Conservation (phyloP, 2,888 invertebrate species). For the Elysia crispata region DNA sequence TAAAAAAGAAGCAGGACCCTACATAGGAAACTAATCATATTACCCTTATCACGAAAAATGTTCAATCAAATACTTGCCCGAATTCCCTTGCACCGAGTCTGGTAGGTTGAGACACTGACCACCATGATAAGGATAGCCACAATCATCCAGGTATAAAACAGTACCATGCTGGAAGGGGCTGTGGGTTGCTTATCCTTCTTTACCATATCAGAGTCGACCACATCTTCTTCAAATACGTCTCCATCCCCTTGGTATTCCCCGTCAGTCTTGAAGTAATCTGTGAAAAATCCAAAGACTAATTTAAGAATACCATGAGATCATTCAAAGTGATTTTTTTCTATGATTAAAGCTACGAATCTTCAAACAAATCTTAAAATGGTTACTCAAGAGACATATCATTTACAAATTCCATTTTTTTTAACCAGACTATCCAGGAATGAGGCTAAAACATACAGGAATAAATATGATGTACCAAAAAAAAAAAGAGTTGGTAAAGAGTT, state of each 20-base stretch:
- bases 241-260: conserved; percentile 15
- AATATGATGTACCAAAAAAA: too few relatives aligned
- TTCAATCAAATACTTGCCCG: conserved; percentile 18
- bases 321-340: too few relatives aligned
- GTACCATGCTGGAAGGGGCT: conserved; percentile 55
- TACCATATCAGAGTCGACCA: conserved; percentile 45
- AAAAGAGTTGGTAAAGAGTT: too few relatives aligned
- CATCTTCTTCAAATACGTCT: conserved; percentile 41
- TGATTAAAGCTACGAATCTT: too few relatives aligned
- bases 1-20: not conserved
- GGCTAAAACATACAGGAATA: too few relatives aligned
- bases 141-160: conserved; percentile 59
- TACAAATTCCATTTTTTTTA: too few relatives aligned
- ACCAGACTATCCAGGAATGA: too few relatives aligned
- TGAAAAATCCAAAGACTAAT: too few relatives aligned
- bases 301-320: too few relatives aligned
- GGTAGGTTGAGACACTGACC: conserved; percentile 52
- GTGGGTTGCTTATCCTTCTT: conserved; percentile 43
- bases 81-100: conserved; percentile 51
- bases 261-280: not conserved
- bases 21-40: not conserved
- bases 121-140: conserved; percentile 53
- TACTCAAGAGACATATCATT: too few relatives aligned
- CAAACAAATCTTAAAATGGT: too few relatives aligned
- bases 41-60: not conserved